These are phyloP conservation scores for Stylophora pistillata DNA, from an alignment of 64 coral and sea anemone species.

Conservation along the genomic window DNA sequence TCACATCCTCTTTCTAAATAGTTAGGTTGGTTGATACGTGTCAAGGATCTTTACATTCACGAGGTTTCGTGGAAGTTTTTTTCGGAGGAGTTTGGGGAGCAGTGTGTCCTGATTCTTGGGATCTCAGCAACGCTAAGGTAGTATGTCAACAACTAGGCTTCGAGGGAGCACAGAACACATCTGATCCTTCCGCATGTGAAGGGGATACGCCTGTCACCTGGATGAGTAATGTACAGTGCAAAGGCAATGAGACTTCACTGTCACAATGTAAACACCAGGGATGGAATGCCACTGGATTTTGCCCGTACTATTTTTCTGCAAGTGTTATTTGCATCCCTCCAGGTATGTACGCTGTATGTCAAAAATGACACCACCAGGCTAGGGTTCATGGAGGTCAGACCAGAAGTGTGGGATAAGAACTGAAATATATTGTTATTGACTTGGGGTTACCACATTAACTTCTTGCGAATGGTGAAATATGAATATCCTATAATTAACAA, in stretches of 20 bases:
- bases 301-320: not conserved
- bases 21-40: slow-evolving; percentile 10
- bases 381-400: no score
- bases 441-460: no score
- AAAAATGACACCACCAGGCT: not conserved
- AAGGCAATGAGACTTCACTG: not conserved
- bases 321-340: not conserved
- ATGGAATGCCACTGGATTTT: not conserved
- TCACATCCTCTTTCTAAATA: not conserved
- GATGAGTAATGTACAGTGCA: not conserved
- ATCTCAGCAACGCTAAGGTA: slow-evolving; percentile 7
- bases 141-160: slow-evolving; percentile 3
- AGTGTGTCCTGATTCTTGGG: not conserved
- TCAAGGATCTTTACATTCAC: not conserved
- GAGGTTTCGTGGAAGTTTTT: not conserved
- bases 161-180: not conserved
- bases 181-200: not conserved
- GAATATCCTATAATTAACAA: no score
- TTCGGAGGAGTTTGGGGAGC: slow-evolving; percentile 5
- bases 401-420: no score
- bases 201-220: no score
- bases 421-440: no score
- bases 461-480: no score
- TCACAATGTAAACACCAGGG: not conserved
- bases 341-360: not conserved